Percentiles rank a stretch among this genome's conserved stretches.
Conservation (phyloP, 2,888 invertebrate species). For the Calliphora vomitoria region DNA sequence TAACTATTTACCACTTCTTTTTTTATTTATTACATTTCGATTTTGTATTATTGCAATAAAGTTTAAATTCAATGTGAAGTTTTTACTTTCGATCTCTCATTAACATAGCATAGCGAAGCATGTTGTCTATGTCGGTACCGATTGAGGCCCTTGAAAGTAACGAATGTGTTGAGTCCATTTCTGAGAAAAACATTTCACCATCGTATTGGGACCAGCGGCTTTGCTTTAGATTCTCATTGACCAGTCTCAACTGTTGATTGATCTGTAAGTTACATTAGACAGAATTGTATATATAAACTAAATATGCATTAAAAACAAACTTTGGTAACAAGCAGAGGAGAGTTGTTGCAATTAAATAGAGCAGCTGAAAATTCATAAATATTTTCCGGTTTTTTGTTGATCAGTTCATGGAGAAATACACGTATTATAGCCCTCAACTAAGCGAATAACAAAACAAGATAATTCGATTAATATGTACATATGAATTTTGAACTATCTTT, state of each 20-base stretch:
- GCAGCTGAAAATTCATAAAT: slow-evolving; percentile 77
- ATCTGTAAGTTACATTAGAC: slow-evolving; percentile 41
- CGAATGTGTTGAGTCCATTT: slow-evolving; percentile 44
- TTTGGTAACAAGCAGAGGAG: slow-evolving; percentile 76
- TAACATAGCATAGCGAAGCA: slow-evolving; percentile 61
- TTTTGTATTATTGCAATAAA: slow-evolving; percentile 37
- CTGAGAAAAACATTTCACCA: slow-evolving; percentile 32
- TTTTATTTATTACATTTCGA: slow-evolving; percentile 1
- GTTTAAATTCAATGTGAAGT: neutral
- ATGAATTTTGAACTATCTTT: neutral
- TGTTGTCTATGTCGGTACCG: slow-evolving; percentile 27
- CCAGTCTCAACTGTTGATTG: slow-evolving; percentile 56
- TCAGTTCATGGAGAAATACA: slow-evolving; percentile 78
- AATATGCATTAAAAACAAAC: slow-evolving; percentile 52
- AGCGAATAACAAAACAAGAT: neutral
- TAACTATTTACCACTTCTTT: neutral
- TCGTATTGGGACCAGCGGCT: slow-evolving; percentile 42
- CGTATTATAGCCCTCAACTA: slow-evolving; percentile 80
- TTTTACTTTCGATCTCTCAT: slow-evolving; percentile 47
- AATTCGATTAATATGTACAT: too few species aligned
- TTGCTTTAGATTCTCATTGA: slow-evolving; percentile 18
- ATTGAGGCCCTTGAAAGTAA: slow-evolving; percentile 50
- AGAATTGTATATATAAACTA: neutral
- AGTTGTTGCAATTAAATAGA: slow-evolving; percentile 77
- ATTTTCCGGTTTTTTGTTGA: slow-evolving; percentile 76